A percentile compares a stretch with the other conserved stretches of the same genome.
phyloP scores from a whole-genome alignment of 2,888 invertebrate genomes.

The Amiota communis region DNA sequence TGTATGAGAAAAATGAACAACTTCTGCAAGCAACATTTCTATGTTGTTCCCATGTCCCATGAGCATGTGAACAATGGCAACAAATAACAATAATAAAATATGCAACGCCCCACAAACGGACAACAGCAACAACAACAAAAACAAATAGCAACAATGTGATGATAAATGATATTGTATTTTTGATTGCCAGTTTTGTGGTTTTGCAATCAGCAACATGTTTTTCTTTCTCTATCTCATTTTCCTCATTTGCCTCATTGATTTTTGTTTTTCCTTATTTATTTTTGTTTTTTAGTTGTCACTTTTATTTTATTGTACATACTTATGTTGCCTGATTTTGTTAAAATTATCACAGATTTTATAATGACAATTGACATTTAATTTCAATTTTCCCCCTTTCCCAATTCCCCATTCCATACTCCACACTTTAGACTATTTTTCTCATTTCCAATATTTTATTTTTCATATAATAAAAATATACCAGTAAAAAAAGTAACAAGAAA shows the following conservation, averaged over 20 bases:
- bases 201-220: slow-evolving; percentile 25
- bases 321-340: background rate
- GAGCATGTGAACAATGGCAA: slow-evolving; percentile 12
- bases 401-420: too few relatives aligned
- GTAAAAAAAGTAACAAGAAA: too few relatives aligned
- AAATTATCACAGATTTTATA: too few relatives aligned
- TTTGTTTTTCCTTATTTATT: too few relatives aligned
- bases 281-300: background rate
- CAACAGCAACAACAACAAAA: slow-evolving; percentile 6
- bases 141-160: background rate
- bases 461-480: too few relatives aligned
- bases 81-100: too few relatives aligned
- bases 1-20: slow-evolving; percentile 31
- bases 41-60: slow-evolving; percentile 29
- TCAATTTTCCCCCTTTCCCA: too few relatives aligned
- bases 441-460: too few relatives aligned
- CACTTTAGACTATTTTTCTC: too few relatives aligned
- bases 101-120: background rate
- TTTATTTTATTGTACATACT: background rate
- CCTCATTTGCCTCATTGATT: slow-evolving; percentile 1
- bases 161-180: slow-evolving; percentile 24
- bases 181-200: slow-evolving; percentile 26
- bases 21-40: too few relatives aligned
- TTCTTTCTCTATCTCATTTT: slow-evolving; percentile 4
- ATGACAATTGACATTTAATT: too few relatives aligned